These are phyloP conservation scores for Micropoecilia bifurca DNA, from an alignment of 2,797 vertebrate genomes.

Conservation along the genomic window DNA sequence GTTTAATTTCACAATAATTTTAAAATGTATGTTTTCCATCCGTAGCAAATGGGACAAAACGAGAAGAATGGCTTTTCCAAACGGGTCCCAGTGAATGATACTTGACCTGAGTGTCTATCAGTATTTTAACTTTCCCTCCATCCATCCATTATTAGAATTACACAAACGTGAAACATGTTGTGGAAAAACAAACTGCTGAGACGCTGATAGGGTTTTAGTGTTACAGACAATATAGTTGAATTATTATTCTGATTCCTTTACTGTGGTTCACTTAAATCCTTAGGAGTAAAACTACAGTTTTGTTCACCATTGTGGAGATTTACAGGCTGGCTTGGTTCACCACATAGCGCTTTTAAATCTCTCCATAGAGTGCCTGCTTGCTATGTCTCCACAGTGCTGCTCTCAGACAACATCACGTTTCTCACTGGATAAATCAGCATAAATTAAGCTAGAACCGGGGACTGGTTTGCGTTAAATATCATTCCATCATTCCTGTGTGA, in stretches of 20 bases:
- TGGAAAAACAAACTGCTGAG: not conserved
- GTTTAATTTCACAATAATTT: not conserved
- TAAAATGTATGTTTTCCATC: not conserved
- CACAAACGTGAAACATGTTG: not conserved
- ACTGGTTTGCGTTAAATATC: not conserved
- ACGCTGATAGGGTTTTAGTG: not conserved
- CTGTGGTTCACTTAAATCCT: not conserved
- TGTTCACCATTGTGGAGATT: not conserved
- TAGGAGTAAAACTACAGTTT: not conserved
- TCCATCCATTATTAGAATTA: not conserved
- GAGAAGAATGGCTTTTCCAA: not conserved
- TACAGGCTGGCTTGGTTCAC: not conserved
- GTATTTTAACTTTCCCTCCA: not conserved
- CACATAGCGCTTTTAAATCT: not conserved
- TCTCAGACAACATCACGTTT: not conserved
- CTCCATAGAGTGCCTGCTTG: not conserved
- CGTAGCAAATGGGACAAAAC: not conserved
- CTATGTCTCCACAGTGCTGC: not conserved
- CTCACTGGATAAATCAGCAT: not conserved
- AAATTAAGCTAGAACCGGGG: not conserved
- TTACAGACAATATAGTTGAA: not conserved
- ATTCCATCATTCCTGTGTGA: not conserved
- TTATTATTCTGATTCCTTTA: not conserved
- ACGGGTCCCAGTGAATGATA: not conserved
- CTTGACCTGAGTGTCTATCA: not conserved